Conservation (phyloP, 2,113 vertebrate genomes). For the Microcebus ravelobensis region DNA sequence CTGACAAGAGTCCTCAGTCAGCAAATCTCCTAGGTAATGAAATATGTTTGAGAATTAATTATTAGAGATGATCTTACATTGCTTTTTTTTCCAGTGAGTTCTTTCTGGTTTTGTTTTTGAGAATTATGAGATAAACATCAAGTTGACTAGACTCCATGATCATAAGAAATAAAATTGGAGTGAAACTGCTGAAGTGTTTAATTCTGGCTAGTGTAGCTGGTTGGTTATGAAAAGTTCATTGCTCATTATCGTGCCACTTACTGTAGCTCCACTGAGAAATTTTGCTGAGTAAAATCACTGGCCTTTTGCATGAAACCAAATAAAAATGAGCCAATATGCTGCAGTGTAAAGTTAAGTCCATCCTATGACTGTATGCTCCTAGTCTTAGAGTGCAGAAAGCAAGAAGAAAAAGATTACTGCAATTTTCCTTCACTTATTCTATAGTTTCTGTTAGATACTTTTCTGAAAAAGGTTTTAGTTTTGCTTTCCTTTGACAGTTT, state of each 20-base stretch:
- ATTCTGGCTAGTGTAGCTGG: slow-evolving; percentile 7
- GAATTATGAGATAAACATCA: not conserved
- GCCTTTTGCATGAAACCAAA: slow-evolving; percentile 34
- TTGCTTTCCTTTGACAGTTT: not conserved
- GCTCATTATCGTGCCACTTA: not conserved
- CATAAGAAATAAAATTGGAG: not conserved
- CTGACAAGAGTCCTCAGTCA: not conserved
- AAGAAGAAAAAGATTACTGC: not conserved
- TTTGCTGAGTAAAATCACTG: not conserved
- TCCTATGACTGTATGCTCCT: not conserved
- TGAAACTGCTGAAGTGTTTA: not conserved
- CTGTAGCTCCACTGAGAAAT: not conserved
- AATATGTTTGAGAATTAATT: not conserved
- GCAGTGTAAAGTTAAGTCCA: not conserved
- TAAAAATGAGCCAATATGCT: not conserved
- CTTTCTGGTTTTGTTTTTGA: not conserved
- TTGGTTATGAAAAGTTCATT: slow-evolving; percentile 34
- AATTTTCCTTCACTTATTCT: not conserved
- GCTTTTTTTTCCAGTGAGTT: not conserved
- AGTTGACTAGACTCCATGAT: not conserved
- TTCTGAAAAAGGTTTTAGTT: not conserved
- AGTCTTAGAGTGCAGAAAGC: not conserved
- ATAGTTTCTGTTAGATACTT: not conserved
- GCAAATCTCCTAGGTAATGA: not conserved
- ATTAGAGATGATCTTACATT: not conserved